Evolutionary conservation across 2,888 invertebrate species (phyloP).

Genomic region (Epistrophella euchroma): DNA sequence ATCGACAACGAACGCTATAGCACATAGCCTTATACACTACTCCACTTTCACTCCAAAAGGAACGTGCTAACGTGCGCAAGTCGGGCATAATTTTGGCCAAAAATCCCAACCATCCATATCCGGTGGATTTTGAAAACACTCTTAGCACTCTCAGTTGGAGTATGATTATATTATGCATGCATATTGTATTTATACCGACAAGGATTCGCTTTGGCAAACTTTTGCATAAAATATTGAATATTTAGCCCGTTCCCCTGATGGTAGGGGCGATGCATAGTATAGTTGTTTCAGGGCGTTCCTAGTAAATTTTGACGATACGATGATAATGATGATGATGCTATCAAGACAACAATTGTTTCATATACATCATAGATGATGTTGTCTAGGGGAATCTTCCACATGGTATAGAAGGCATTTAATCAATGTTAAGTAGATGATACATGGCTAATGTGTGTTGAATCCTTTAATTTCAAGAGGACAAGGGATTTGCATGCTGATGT

Average conservation of each 20-base stretch:
- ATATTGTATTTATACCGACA: background rate
- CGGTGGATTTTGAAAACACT: conserved; percentile 12
- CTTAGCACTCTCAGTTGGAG: conserved; percentile 1
- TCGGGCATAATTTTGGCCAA: conserved; percentile 7
- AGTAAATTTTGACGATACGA: conserved; percentile 25
- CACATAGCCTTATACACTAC: background rate
- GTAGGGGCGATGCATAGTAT: background rate
- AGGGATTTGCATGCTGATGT: conserved; percentile 4
- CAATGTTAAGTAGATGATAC: conserved; percentile 69
- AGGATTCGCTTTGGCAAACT: conserved; percentile 23
- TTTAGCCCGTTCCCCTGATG: background rate
- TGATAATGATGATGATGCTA: conserved; percentile 33
- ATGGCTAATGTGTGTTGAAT: conserved; percentile 43
- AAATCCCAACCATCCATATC: conserved; percentile 19
- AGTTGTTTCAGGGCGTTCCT: conserved; percentile 8
- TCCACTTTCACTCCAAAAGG: background rate
- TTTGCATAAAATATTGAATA: conserved; percentile 58
- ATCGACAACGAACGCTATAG: background rate
- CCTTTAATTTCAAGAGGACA: conserved; percentile 46
- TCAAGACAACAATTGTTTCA: conserved; percentile 23
- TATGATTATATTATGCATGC: background rate
- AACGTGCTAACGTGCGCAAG: conserved; percentile 29
- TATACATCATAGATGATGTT: conserved; percentile 37
- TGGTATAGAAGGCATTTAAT: conserved; percentile 60
- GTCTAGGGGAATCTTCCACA: conserved; percentile 3